Conservation (phyloP, 2,888 invertebrate species). For the Lithophane ornitopus region DNA sequence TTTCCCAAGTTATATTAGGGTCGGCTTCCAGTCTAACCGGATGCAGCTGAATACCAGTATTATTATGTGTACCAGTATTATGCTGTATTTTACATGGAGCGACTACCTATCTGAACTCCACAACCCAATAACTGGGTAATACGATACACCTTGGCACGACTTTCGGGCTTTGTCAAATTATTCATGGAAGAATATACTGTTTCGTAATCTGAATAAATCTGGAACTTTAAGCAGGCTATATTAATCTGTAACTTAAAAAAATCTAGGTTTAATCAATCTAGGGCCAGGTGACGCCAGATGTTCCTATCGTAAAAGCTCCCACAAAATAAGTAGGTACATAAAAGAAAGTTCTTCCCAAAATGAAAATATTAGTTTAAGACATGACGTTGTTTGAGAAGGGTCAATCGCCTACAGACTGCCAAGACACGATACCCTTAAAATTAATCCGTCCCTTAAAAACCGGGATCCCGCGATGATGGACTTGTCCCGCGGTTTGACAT, state of each 20-base stretch:
- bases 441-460: conserved; percentile 56
- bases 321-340: conserved; percentile 21
- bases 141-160: too few species aligned
- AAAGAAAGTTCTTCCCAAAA: conserved; percentile 37
- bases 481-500: conserved; percentile 46
- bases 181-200: neutral
- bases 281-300: conserved; percentile 32
- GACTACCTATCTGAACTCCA: too few species aligned
- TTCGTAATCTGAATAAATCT: neutral
- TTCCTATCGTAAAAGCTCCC: conserved; percentile 29
- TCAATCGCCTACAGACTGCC: conserved; percentile 38
- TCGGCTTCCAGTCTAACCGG: too few species aligned
- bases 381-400: conserved; percentile 61
- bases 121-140: too few species aligned
- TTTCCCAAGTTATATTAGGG: too few species aligned
- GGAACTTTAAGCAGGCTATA: neutral
- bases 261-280: conserved; percentile 32
- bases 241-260: conserved; percentile 1
- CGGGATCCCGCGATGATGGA: conserved; percentile 42
- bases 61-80: too few species aligned
- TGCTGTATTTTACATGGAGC: too few species aligned
- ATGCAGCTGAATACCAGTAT: too few species aligned
- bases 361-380: conserved; percentile 49
- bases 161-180: conserved; percentile 5
- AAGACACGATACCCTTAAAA: conserved; percentile 53